Base-by-base conservation (phyloP, 53 echinoderm and acorn worm genomes). In the Crossaster papposus region DNA sequence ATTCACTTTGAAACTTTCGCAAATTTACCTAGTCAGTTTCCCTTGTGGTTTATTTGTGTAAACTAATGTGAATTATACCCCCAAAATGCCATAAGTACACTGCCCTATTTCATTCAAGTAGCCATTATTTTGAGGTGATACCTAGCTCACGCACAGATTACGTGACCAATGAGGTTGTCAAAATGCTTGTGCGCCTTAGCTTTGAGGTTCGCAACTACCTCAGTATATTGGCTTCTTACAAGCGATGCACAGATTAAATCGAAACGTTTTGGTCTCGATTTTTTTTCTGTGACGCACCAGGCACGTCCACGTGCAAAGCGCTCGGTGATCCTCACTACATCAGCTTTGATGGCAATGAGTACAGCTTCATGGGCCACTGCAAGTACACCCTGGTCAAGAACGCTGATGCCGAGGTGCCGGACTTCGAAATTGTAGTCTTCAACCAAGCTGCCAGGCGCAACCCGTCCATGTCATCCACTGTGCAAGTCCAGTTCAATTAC, bases 241-340 rank as follows among this genome's bases (percentile, higher is more conserved):
- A 8, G 58, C 9, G 44, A 7, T 44, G 1, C 0, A 44, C 38
- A 38, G 38, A 38, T 38, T 38, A 9, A n/a, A 5, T 44, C 44
- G 44, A 44, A 82, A n/a, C 33, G 26, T 3, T 22, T 3, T 89
- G 23, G 14, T 68, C 4, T n/a, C 20, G 9, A 68, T 26, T 26
- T 26, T 68, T 20, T 62, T 17, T 2, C 28, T n/a, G 17, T 7
- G 51, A 36, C 14, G 51, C 51, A 65, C 7, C 81, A 92, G 92
- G 73, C 65, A 64, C 72, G 80, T 63, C 84, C 26, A 82, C 64
- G 9, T 92, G 92, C 75, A 65, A 44, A 23, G 92, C 80, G 12
- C 72, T 89, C 20, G 92, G 92, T 3, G 92, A 89, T 51, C 89
- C 92, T 13, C 92, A 92, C 55, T 80, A 89, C 80, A 89, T 92